Evolutionary conservation across 2,888 invertebrate species (phyloP).

Genomic region (Parelbella ahira): DNA sequence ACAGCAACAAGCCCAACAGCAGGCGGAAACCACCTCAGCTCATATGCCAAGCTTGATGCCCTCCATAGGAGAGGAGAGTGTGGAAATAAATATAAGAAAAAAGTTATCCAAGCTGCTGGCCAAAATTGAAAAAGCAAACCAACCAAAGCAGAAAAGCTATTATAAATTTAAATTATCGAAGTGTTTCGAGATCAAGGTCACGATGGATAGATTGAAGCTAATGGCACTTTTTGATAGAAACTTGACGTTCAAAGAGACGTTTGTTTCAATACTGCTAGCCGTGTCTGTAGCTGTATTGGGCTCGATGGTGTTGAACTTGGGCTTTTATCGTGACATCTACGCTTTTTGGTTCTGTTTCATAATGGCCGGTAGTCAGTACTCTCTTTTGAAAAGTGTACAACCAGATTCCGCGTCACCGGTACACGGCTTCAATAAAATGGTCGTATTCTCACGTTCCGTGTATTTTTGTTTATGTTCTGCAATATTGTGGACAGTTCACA

Average conservation of each 20-base stretch:
- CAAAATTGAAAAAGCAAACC: conserved; percentile 75
- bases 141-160: conserved; percentile 82
- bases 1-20: conserved; percentile 53
- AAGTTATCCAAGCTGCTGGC: conserved; percentile 80
- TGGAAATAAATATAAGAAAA: conserved; percentile 76
- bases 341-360: conserved; percentile 98
- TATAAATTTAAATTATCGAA: conserved; percentile 89
- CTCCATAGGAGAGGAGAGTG: conserved; percentile 78
- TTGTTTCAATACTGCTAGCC: conserved; percentile 90
- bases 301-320: conserved; percentile 88
- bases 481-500: conserved; percentile 70
- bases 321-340: conserved; percentile 94
- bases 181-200: conserved; percentile 86
- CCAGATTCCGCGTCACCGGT: conserved; percentile 99
- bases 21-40: conserved; percentile 50
- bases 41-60: conserved; percentile 70
- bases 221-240: conserved; percentile 96
- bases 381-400: conserved; percentile 97
- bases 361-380: conserved; percentile 99
- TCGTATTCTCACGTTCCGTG: conserved; percentile 95
- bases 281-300: conserved; percentile 92
- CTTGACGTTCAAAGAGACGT: conserved; percentile 89
- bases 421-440: conserved; percentile 97
- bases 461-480: conserved; percentile 93
- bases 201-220: conserved; percentile 95